Base-by-base conservation (phyloP, 2,888 invertebrate species). In the Incurvaria masculella region DNA sequence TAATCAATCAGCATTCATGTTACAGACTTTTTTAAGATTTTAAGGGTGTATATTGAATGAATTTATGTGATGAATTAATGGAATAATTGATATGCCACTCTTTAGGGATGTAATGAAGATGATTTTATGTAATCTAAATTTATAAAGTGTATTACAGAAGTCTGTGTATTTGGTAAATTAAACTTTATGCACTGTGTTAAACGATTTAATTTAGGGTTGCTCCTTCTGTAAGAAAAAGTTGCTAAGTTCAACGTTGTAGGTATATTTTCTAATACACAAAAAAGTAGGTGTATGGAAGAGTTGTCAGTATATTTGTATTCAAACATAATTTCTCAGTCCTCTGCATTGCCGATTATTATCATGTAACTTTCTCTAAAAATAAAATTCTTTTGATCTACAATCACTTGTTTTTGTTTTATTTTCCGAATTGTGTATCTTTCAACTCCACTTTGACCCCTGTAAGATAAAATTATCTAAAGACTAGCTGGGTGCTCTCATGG, bases 311-410 rank as follows among this genome's bases (percentile, higher is more conserved):
- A 72, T 70, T 74, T 72, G 66, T 74, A 73, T 70, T 70, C 61
- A 66, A 69, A 33, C 63, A 73, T 74, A 65, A 69, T 75, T 75
- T 72, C 68, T 75, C 66, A 64, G 68, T 69, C 68, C 71, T 78
- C 70, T 76, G 75, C 76, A 78, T 76, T 76, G 76, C 76, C 75
- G 76, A 75, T 74, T 72, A 71, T 72, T 44, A 45, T 46, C 44
- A 49, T 49, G 46, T 49, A 49, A 49, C 47, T 46, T 49, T 49
- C 49, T 49, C 49, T 75, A 73, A 72, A 75, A 78, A 75, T 78
- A 79, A 79, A 79, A 75, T 79, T 79, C 76, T 79, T 79, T 79
- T 79, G 78, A 78, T 79, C 79, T 78, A 55, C 43, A 43, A 33
- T 33, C 18, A 41, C n/a, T 45, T 23, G 44, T 48, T 38, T 45